Conservation (phyloP, 2,797 vertebrate species). For the Melanotaenia nigrans region DNA sequence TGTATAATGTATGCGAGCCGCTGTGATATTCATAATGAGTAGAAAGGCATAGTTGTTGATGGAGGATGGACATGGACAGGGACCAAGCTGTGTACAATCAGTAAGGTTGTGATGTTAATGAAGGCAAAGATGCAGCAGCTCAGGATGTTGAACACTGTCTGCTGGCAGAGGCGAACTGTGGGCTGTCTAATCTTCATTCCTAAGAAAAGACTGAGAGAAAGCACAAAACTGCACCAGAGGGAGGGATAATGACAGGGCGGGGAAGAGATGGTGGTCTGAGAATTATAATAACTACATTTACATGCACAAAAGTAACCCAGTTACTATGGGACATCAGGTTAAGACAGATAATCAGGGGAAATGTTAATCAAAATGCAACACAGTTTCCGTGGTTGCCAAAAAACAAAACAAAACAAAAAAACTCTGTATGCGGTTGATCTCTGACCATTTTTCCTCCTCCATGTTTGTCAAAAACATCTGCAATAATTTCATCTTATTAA, state of each 20-base stretch:
- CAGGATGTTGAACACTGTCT: conserved; percentile 38
- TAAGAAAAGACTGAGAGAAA: conserved; percentile 31
- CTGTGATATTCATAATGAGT: conserved; percentile 66
- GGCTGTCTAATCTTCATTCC: conserved; percentile 52
- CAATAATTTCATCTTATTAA: conserved; percentile 17
- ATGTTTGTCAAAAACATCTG: not conserved
- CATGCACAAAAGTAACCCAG: conserved; percentile 36
- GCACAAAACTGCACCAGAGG: conserved; percentile 16
- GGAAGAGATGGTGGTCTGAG: conserved; percentile 20
- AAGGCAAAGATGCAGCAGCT: conserved; percentile 26
- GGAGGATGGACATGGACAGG: conserved; percentile 47
- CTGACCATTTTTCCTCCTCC: not conserved
- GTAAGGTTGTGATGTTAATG: conserved; percentile 52
- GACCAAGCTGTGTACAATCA: conserved; percentile 44
- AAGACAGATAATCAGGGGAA: conserved; percentile 28
- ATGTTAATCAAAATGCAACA: not conserved
- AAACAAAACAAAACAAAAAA: conserved; percentile 1
- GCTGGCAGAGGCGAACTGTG: conserved; percentile 26
- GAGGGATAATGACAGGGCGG: conserved; percentile 16
- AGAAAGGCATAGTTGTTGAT: conserved; percentile 39
- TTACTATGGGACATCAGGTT: conserved; percentile 28
- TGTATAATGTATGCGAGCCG: conserved; percentile 67
- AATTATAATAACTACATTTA: conserved; percentile 53
- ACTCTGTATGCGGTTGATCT: not conserved
- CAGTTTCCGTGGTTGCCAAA: not conserved